Conservation (phyloP, 1,140 invertebrate species). For the Pachypsylla venusta region DNA sequence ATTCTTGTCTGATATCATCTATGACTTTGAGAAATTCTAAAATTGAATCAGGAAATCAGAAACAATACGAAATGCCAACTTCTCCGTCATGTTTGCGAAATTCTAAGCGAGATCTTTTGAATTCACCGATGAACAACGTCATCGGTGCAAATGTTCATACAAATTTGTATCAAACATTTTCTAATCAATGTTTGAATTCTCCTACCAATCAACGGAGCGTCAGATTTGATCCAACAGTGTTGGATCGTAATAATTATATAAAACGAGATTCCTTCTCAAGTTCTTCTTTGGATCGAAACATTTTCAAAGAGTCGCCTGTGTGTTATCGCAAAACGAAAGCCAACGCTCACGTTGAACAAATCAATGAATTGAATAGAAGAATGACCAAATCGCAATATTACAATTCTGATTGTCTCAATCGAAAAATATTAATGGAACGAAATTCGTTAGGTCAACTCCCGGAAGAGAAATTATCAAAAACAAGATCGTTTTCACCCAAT, state of each 20-base stretch:
- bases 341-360: not conserved
- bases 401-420: not conserved
- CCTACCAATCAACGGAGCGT: not conserved
- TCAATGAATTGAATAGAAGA: not conserved
- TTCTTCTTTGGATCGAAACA: not conserved
- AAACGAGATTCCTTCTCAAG: not conserved
- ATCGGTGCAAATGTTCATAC: too few species aligned
- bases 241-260: not conserved
- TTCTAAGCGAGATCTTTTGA: too few species aligned
- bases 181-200: conserved; percentile 1
- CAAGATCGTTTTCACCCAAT: not conserved
- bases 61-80: too few species aligned
- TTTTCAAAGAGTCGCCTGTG: not conserved
- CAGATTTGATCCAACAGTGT: not conserved
- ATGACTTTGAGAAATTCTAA: too few species aligned
- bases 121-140: too few species aligned
- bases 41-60: too few species aligned
- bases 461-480: not conserved
- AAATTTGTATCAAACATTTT: not conserved
- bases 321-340: not conserved
- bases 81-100: too few species aligned
- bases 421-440: not conserved
- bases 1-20: too few species aligned
- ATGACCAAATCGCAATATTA: conserved; percentile 3
- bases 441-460: not conserved